Percentiles rank a stretch among this genome's conserved stretches.
Conservation (phyloP, 2,113 vertebrate genomes). For the Apteryx mantelli region DNA sequence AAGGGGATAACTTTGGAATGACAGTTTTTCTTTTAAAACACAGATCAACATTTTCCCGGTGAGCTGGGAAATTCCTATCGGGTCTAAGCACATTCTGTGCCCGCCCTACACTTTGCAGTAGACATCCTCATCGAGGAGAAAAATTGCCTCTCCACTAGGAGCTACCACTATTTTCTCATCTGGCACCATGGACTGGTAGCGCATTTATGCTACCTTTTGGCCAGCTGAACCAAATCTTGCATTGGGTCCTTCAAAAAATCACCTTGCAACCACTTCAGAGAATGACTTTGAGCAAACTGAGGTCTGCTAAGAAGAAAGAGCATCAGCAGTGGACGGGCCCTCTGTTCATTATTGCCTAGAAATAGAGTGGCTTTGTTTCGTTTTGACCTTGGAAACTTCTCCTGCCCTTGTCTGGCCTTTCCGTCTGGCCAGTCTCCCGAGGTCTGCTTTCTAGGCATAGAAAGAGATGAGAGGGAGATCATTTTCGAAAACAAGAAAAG, state of each 20-base stretch:
- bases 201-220: accelerated
- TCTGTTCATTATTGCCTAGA: not conserved
- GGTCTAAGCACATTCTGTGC: not conserved
- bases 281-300: not conserved
- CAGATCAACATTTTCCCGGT: not conserved
- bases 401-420: not conserved
- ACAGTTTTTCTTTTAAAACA: conserved; percentile 19
- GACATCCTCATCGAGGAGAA: not conserved
- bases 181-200: not conserved
- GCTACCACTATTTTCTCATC: not conserved
- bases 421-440: not conserved
- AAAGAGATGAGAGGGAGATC: not conserved
- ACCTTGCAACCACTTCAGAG: not conserved
- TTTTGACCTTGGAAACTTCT: conserved; percentile 2
- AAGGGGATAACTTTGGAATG: not conserved
- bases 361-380: not conserved
- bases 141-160: not conserved
- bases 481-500: not conserved
- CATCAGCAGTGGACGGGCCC: not conserved
- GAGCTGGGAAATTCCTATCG: not conserved
- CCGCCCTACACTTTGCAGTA: not conserved
- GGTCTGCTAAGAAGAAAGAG: not conserved
- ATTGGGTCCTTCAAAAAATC: not conserved
- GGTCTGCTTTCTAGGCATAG: not conserved
- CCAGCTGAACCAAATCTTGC: not conserved